Conservation (phyloP, 2,888 invertebrate genomes). For the Carpatolechia fugitivella region DNA sequence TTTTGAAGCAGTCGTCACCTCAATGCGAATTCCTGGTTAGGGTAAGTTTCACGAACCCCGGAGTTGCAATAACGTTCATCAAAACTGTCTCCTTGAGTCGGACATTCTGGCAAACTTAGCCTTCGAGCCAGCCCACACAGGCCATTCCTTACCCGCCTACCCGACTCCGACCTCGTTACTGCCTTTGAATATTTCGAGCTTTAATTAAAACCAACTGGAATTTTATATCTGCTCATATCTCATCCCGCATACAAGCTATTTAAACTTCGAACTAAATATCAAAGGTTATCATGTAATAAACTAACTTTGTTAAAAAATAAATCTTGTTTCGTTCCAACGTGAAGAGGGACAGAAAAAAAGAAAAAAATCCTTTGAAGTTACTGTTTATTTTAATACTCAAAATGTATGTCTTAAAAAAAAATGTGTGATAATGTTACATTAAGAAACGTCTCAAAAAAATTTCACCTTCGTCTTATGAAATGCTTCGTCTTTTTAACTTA, state of each 20-base stretch:
- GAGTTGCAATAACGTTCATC: slow-evolving; percentile 1
- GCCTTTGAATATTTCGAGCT: slow-evolving; percentile 61
- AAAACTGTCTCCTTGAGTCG: slow-evolving; percentile 14
- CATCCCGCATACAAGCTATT: slow-evolving; percentile 15
- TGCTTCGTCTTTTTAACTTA: too few relatives aligned
- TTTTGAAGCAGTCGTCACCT: too few relatives aligned
- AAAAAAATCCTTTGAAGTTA: too few relatives aligned
- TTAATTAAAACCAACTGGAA: slow-evolving; percentile 54
- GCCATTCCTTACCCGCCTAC: slow-evolving; percentile 2
- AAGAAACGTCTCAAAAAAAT: too few relatives aligned
- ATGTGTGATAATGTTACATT: too few relatives aligned
- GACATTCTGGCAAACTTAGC: slow-evolving; percentile 2
- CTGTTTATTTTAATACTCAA: too few relatives aligned
- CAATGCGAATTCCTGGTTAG: neutral
- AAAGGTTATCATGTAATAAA: neutral
- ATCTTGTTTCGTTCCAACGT: too few relatives aligned
- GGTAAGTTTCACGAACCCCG: neutral
- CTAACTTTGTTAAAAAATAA: too few relatives aligned
- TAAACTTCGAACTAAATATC: neutral
- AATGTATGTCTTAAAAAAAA: too few relatives aligned
- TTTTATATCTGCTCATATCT: slow-evolving; percentile 20
- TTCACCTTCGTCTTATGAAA: too few relatives aligned
- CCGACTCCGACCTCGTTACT: neutral
- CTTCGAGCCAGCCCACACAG: neutral
- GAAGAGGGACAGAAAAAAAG: too few relatives aligned